These are phyloP conservation scores for Ceratina japonica DNA, from an alignment of 1,140 invertebrate species.

Conservation along the genomic window DNA sequence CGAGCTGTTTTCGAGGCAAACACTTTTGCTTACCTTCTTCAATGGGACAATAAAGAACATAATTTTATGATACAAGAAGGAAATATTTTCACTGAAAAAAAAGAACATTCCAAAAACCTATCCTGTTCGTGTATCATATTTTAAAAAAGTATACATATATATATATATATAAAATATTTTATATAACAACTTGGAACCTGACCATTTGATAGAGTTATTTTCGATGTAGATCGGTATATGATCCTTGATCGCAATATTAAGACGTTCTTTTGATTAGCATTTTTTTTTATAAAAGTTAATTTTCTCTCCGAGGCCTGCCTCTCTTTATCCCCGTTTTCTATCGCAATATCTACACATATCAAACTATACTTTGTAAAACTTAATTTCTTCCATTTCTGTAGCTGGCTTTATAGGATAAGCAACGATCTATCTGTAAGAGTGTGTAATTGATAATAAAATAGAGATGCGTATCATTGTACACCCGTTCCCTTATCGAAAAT, in stretches of 20 bases:
- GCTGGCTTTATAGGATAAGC: constrained; percentile 27
- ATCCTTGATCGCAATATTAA: not conserved
- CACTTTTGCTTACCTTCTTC: constrained; percentile 67
- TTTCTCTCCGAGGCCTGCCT: constrained; percentile 3
- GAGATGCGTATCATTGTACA: not conserved
- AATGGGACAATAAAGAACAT: constrained; percentile 74
- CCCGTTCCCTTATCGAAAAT: too few relatives aligned
- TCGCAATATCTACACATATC: constrained; percentile 26
- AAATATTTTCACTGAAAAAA: constrained; percentile 52
- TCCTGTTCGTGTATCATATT: constrained; percentile 36
- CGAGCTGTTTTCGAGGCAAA: constrained; percentile 64
- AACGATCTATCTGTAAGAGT: constrained; percentile 34
- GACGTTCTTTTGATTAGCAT: constrained; percentile 26
- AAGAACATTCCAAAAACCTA: constrained; percentile 44
- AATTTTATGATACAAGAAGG: constrained; percentile 68
- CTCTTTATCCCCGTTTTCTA: constrained; percentile 6
- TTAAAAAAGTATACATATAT: not conserved
- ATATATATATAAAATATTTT: constrained; percentile 10
- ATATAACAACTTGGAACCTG: not conserved
- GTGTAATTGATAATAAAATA: constrained; percentile 40
- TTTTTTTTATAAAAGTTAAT: constrained; percentile 24
- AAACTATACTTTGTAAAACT: constrained; percentile 30
- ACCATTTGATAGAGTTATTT: constrained; percentile 24
- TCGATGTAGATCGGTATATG: constrained; percentile 5
- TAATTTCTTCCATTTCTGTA: constrained; percentile 33